Evolutionary conservation across 2,888 invertebrate species (phyloP), one percentile per base, ranked within the genome.

Genomic region (Lasioglossum vierecki): DNA sequence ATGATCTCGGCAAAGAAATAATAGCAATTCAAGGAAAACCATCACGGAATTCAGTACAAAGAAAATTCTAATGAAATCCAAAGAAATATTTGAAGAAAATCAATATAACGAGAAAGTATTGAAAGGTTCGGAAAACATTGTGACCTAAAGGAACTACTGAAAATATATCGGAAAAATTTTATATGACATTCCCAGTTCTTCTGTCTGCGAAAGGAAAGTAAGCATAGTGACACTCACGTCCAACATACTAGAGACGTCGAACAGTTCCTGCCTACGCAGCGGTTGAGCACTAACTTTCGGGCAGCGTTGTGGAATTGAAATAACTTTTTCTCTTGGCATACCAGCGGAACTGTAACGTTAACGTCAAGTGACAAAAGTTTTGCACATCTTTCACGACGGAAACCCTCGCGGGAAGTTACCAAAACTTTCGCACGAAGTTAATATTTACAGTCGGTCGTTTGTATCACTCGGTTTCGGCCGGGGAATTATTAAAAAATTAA

Each of bases 401-500:
- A 57, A n/a, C 57, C 79, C 13, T 22, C 26, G 70, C 26, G 26
- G 39, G 26, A 41, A 70, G 53, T 70, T 49, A n/a, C 26, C 41
- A 1, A 39, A 80, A 80, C 73, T 80, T 82, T 53, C 22, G 18
- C 41, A 13, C 26, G 68, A 68, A 82, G 66, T 73, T 80, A 41
- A 79, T 82, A 82, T 82, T 82, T 82, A 82, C 66, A 57, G 68
- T 73, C 1, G 44, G 68, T 26, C 73, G 73, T 82, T 82, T 80
- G 73, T 80, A 80, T 80, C 57, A 46, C 82, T 80, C 66, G 57
- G 13, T 44, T 5, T 41, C 39, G n/a, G 46, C 1, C 26, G 41
- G 26, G 44, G 15, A 11, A 46, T 70, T 44, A 70, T 63, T 81
- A 46, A 44, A 73, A 77, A 77, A 71, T 71, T 71, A 35, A n/a